These are phyloP conservation scores for Drosophila anomalipes DNA, from an alignment of 2,888 invertebrate species.

Conservation along the genomic window DNA sequence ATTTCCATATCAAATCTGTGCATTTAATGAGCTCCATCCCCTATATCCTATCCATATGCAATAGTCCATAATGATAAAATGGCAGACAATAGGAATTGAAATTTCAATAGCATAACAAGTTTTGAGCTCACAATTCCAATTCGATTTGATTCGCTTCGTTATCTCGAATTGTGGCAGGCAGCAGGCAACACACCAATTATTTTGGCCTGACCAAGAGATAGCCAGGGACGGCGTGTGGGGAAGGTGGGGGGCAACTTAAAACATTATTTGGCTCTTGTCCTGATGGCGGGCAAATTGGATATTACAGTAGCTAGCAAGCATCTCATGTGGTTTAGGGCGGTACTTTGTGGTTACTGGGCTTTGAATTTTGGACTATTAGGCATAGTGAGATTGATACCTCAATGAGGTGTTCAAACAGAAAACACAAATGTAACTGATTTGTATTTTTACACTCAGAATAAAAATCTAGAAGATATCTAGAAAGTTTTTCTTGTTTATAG, in stretches of 20 bases:
- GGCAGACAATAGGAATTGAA: constrained; percentile 24
- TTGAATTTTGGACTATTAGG: neutral
- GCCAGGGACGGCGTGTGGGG: neutral
- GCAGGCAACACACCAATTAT: constrained; percentile 30
- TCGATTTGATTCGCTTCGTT: constrained; percentile 37
- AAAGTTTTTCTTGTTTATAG: neutral
- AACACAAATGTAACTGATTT: constrained; percentile 7
- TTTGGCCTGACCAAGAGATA: constrained; percentile 3
- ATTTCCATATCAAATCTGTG: constrained; percentile 15
- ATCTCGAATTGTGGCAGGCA: constrained; percentile 4
- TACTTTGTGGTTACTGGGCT: neutral
- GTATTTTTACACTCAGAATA: neutral
- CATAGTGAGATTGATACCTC: constrained; percentile 10
- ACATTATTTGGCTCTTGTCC: constrained; percentile 5
- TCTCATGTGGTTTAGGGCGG: neutral
- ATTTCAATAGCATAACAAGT: constrained; percentile 44
- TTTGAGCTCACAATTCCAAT: constrained; percentile 41
- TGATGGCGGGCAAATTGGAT: constrained; percentile 1
- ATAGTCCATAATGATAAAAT: constrained; percentile 31
- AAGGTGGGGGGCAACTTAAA: neutral
- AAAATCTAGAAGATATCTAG: too few species aligned
- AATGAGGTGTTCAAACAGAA: neutral
- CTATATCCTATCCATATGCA: constrained; percentile 2
- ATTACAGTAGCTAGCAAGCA: neutral
- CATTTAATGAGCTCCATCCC: constrained; percentile 3